Evolutionary conservation across 2,888 invertebrate species (phyloP), one percentile per base, ranked within the genome.

Genomic region (Parnassius smintheus): DNA sequence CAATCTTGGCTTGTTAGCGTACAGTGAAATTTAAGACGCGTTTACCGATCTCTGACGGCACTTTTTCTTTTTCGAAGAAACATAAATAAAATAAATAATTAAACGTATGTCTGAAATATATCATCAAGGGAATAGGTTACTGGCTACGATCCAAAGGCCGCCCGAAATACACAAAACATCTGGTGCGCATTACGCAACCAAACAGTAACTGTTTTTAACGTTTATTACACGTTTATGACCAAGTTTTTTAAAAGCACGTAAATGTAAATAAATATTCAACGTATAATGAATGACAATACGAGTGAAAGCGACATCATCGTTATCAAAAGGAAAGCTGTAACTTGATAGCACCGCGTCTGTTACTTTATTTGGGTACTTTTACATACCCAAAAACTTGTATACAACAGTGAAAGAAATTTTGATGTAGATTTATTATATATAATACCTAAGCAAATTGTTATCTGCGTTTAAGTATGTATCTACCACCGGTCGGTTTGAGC

Each of bases 91-190:
- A n/a, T 13, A 79, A 75, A 67, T 69, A 56, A 58, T 71, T 64
- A 70, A 82, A 83, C 78, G 78, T 81, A 78, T 76, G 75, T 70
- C 72, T 77, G 73, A 70, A 71, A 68, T 64, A 73, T 70, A 79
- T 42, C 44, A 42, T 80, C 80, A 83, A 82, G 82, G 79, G 75
- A 81, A 75, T 67, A 64, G 65, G 53, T 71, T 79, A 69, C 84
- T 89, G 88, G 88, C 88, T 80, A 68, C 65, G 41, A 61, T 52
- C 73, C 81, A 77, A 77, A 82, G 78, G 79, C 78, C 82, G 73
- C 69, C 72, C 75, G 73, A 79, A 76, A 78, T 53, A 64, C 56
- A 60, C 49, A 55, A 35, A 63, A 71, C 69, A 68, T 70, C 67
- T 70, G 74, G 69, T 71, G 68, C 70, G 67, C 58, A 48, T 69